Percentiles rank a stretch among this genome's conserved stretches.
Evolutionary conservation across 2,797 vertebrate genomes (phyloP).

Genomic region (Dendrocincla fuliginosa): DNA sequence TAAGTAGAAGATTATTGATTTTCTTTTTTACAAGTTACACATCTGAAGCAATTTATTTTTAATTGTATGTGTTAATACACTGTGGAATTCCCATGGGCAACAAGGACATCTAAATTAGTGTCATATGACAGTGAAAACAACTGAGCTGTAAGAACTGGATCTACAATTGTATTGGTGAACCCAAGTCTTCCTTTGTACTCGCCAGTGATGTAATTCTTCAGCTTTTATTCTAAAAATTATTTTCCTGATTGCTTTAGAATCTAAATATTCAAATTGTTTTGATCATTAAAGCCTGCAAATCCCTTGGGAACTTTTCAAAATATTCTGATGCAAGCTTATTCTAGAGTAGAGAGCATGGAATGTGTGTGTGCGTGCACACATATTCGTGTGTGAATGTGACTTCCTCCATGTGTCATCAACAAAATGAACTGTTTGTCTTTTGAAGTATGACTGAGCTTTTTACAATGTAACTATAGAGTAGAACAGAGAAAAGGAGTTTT

Average conservation of each 20-base stretch:
- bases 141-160: neutral
- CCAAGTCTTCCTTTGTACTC: neutral
- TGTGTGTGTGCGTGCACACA: neutral
- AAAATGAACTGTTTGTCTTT: neutral
- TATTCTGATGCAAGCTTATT: neutral
- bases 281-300: neutral
- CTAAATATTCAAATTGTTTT: neutral
- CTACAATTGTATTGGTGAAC: neutral
- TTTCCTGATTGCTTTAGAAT: neutral
- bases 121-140: neutral
- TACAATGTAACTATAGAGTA: neutral
- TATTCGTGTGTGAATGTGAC: fast-evolving
- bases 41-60: neutral
- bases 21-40: neutral
- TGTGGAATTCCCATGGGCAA: neutral
- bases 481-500: neutral
- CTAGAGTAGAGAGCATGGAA: neutral
- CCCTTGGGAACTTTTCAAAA: neutral
- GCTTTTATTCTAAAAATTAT: neutral
- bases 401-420: neutral
- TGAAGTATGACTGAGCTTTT: neutral
- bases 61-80: neutral
- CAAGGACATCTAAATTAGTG: neutral
- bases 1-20: neutral
- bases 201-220: neutral